Evolutionary conservation across 2,888 invertebrate species (phyloP), one percentile per base, ranked within the genome.

Genomic region (Drosophila affinis): DNA sequence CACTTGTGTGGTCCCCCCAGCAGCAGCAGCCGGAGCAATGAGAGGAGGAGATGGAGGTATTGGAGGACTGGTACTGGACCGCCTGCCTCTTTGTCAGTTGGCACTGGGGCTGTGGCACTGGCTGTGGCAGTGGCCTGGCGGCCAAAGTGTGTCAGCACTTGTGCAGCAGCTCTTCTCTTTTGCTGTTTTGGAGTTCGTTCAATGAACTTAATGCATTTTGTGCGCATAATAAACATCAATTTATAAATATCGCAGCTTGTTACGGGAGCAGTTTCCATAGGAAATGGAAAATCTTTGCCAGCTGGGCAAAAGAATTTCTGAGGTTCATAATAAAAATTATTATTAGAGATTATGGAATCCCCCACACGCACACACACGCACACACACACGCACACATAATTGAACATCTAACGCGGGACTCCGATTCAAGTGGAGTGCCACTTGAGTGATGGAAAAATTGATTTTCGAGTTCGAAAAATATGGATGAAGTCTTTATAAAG

Each of bases 71-170:
- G 18, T 18, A 18, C 18, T 18, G 18, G 59, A 68, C 70, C 75
- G 55, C 68, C 79, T 34, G 68, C 58, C 74, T 34, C 68, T 54
- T 76, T 87, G 67, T 62, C 74, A 72, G 74, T 63, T 78, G 64
- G 54, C 58, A 54, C 29, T 48, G 18, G 47, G 55, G 61, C 18
- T 59, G 27, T 18, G 34, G 63, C 59, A 46, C 53, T 3, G 39
- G 32, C 29, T 44, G 18, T 55, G 68, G 55, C 51, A 57, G 54
- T 55, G 45, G 49, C 55, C 51, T 83, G 69, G 78, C 83, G 84
- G 78, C 57, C 84, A 88, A 84, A 84, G 83, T 84, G 83, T 84
- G 83, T 84, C 83, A 88, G 88, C 88, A 88, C 88, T 76, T 71
- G 34, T 34, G 34, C 5, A 34, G 34, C 34, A 39, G 34, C 34